Evolutionary conservation across 2,888 invertebrate genomes (phyloP).

Genomic region (Leptinotarsa peninsularis): DNA sequence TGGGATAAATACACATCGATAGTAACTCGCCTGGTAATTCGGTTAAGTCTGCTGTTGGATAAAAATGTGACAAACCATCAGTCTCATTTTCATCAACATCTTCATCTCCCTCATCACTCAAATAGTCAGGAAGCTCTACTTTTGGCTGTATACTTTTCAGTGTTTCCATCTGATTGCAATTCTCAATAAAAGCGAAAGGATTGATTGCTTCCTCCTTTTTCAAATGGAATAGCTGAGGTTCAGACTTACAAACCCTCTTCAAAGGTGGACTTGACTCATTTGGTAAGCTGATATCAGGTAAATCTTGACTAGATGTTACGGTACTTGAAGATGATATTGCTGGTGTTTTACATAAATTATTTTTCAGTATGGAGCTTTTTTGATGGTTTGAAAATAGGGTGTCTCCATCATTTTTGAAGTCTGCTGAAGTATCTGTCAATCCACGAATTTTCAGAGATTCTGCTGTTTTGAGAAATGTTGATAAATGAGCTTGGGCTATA

Average conservation of each 20-base stretch:
- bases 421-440: slow-evolving; percentile 74
- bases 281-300: slow-evolving; percentile 47
- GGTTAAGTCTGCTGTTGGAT: slow-evolving; percentile 55
- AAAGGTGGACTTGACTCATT: slow-evolving; percentile 56
- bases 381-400: slow-evolving; percentile 28
- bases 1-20: background rate
- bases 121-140: slow-evolving; percentile 79
- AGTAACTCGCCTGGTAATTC: slow-evolving; percentile 46
- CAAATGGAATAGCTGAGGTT: slow-evolving; percentile 54
- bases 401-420: slow-evolving; percentile 33
- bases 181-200: slow-evolving; percentile 59
- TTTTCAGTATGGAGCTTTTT: slow-evolving; percentile 43
- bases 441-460: slow-evolving; percentile 84
- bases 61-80: slow-evolving; percentile 55
- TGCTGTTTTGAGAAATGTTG: slow-evolving; percentile 81
- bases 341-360: slow-evolving; percentile 44
- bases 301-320: slow-evolving; percentile 64
- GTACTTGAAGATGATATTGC: slow-evolving; percentile 59
- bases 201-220: slow-evolving; percentile 57
- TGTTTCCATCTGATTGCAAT: slow-evolving; percentile 53
- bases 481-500: slow-evolving; percentile 82
- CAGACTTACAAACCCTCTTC: slow-evolving; percentile 58
- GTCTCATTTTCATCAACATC: slow-evolving; percentile 63
- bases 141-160: slow-evolving; percentile 71
- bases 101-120: slow-evolving; percentile 75